Percentiles rank a stretch among this genome's conserved stretches.
phyloP scores from a whole-genome alignment of 2,888 invertebrate genomes.

The Erynnis tages region DNA sequence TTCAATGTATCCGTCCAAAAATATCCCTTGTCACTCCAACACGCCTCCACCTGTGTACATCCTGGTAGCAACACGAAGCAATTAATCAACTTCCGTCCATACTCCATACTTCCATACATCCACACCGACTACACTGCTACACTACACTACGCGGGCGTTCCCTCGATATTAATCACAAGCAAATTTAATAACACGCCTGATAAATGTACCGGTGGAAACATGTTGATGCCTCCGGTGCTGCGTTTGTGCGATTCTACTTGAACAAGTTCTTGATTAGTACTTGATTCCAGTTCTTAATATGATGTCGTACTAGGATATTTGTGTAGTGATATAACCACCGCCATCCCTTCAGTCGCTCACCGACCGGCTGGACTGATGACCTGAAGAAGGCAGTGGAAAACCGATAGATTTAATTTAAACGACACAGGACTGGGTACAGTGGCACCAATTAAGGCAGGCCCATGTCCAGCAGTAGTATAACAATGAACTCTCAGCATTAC shows the following conservation, averaged over 20 bases:
- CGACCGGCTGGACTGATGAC: too few species aligned
- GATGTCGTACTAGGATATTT: too few species aligned
- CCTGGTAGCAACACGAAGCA: conserved; percentile 16
- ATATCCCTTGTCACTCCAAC: neutral
- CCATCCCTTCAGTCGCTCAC: too few species aligned
- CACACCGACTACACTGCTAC: neutral
- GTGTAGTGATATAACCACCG: too few species aligned
- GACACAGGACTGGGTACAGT: too few species aligned
- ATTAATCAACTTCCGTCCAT: conserved; percentile 13
- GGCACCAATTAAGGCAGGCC: too few species aligned
- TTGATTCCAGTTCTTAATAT: too few species aligned
- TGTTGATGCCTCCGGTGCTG: conserved; percentile 11
- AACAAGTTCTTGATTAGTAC: neutral
- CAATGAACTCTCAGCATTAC: too few species aligned
- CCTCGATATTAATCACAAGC: conserved; percentile 24
- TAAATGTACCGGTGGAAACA: conserved; percentile 23
- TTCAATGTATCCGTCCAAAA: neutral
- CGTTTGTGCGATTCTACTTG: neutral
- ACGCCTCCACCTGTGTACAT: conserved; percentile 6
- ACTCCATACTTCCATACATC: too few species aligned
- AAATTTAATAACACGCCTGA: conserved; percentile 24
- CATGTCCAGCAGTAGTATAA: too few species aligned
- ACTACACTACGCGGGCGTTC: neutral
- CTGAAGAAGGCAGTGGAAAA: too few species aligned
- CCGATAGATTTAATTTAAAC: too few species aligned